Percentiles rank a stretch among this genome's conserved stretches.
phyloP scores from a whole-genome alignment of 2,113 vertebrate genomes.

The Callospermophilus lateralis region DNA sequence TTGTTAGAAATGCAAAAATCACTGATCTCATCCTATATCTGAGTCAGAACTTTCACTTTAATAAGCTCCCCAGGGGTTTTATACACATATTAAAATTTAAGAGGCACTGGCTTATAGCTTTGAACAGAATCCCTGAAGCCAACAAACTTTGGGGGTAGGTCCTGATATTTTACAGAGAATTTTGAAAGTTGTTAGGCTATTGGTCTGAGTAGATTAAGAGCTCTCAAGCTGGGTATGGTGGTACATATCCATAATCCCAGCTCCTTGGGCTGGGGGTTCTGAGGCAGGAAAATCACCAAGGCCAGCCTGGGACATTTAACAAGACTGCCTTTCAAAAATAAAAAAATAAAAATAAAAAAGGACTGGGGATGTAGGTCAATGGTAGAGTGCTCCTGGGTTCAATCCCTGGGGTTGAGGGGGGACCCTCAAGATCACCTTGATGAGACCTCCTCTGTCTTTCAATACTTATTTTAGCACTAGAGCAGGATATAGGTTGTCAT shows the following conservation, averaged over 20 bases:
- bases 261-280: too few relatives aligned
- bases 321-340: neutral
- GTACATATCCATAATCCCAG: neutral
- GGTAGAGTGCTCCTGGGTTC: neutral
- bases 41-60: slow-evolving; percentile 19
- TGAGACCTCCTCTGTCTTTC: neutral
- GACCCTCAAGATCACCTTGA: neutral
- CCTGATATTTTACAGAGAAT: neutral
- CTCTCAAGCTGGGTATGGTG: neutral
- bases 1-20: neutral
- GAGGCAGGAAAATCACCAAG: neutral
- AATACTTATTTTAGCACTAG: neutral
- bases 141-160: neutral
- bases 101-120: neutral
- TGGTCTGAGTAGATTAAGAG: neutral
- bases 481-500: slow-evolving; percentile 16
- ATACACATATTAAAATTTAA: neutral
- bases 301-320: neutral
- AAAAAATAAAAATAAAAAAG: neutral
- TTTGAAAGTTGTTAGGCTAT: neutral
- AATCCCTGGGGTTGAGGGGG: neutral
- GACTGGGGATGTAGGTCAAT: neutral
- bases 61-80: neutral
- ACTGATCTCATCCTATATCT: neutral
- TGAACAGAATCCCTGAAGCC: slow-evolving; percentile 9